Evolutionary conservation across 2,797 vertebrate species (phyloP).

Genomic region (Eulemur mongoz): DNA sequence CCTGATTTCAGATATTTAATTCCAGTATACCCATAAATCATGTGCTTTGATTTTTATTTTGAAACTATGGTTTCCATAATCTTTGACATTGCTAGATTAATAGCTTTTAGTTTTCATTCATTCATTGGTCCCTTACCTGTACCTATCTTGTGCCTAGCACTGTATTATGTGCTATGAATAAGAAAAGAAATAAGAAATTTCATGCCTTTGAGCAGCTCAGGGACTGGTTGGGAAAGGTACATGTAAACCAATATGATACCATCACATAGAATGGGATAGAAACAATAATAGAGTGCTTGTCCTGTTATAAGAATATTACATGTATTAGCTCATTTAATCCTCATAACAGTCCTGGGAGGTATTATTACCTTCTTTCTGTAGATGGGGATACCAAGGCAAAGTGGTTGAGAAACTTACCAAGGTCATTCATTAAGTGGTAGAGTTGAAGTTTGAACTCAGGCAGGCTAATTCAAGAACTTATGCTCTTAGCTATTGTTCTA

Average conservation of each 20-base stretch:
- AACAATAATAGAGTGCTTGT: background rate
- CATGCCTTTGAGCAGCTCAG: background rate
- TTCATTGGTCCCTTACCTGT: background rate
- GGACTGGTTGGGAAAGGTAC: background rate
- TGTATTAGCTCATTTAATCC: background rate
- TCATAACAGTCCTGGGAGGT: background rate
- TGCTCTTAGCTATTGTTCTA: background rate
- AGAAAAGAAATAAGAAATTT: background rate
- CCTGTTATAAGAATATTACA: background rate
- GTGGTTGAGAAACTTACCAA: background rate
- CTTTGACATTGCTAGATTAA: background rate
- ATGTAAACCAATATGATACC: background rate
- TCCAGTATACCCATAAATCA: background rate
- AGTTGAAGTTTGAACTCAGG: background rate
- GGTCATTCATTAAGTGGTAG: background rate
- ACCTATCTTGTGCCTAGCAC: background rate
- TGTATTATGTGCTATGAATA: background rate
- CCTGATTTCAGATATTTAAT: background rate
- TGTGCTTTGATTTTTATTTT: slow-evolving; percentile 46
- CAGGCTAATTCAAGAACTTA: background rate
- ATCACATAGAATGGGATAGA: background rate
- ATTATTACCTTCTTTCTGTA: background rate
- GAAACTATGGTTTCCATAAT: slow-evolving; percentile 28
- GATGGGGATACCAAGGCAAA: background rate
- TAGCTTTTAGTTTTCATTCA: slow-evolving; percentile 14